Evolutionary conservation across 1,140 invertebrate species (phyloP), one percentile per base, ranked within the genome.

Genomic region (Panulirus ornatus): DNA sequence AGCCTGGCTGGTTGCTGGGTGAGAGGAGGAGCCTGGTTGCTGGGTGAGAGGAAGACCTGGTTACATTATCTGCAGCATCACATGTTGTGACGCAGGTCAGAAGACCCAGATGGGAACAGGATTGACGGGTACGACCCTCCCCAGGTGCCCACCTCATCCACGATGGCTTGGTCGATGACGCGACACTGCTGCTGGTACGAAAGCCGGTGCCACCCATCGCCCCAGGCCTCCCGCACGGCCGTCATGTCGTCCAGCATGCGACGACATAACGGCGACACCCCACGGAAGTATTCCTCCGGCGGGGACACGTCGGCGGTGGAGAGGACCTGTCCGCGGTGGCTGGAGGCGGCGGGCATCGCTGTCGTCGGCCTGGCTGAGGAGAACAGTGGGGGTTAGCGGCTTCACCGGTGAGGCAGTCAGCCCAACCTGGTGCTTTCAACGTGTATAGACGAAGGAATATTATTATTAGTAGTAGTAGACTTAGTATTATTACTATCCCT

Each of bases 131-230:
- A 22, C 22, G 51, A 11, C 9, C 9, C 9, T 54, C 9, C n/a
- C 44, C 76, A 16, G 22, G 40, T 95, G 75, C 96, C 95, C 92
- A 97, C 96, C 2, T 96, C 96, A 93, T 96, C 96, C 58, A 97
- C 97, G 85, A 97, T 96, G 0, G 96, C 96, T 93, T 97, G 96
- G 92, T 97, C 95, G 19, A 97, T 94, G 47, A 96, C 95, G 94
- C 97, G 95, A 87, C 96, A 95, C 93, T 96, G 95, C 94, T 97
- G 96, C 71, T 96, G 95, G 66, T 95, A 94, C 54, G 95, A 95
- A 2, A 97, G 93, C 22, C 95, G 95, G 91, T 95, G 94, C 96
- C 96, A 97, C 19, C 96, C 94, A 79, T 95, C 95, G 94, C 96
- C 96, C 90, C 96, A 96, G 2, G 95, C 95, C 91, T 95, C 95